Base-by-base conservation (phyloP, 2,113 vertebrate genomes). In the Salminus brasiliensis region DNA sequence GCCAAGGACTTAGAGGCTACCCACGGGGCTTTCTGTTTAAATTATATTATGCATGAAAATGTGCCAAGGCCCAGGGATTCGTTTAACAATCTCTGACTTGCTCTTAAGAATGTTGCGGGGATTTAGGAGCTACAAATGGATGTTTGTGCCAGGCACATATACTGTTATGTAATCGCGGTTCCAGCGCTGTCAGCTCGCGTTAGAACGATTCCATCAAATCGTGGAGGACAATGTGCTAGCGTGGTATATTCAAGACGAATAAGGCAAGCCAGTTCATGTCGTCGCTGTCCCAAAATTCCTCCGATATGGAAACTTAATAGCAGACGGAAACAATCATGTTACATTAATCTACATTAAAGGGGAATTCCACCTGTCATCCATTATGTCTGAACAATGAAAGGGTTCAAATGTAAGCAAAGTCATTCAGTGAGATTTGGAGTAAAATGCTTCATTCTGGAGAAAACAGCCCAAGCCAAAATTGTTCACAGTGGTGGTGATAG, bases 31-130 rank as follows among this genome's bases (percentile, higher is more conserved):
- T 65, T 88, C 80, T 77, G 82, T 79, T 82, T 15, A 88, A 87
- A 89, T 87, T 52, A 89, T 90, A 87, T 90, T 88, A 88, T 85
- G 78, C 85, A 85, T 81, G 87, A 87, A 88, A 90, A 86, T 88
- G 88, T 88, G 88, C 85, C 85, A 85, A 86, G 76, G 83, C 83
- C 85, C 83, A 60, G n/a, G 79, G 85, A 73, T 74, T 84, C 70
- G 59, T 78, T 86, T 84, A 68, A 80, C 70, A 86, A 88, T 91
- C 88, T 85, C 85, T 5, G 82, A 86, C 76, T 27, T 83, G 80
- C 70, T 71, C 76, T 87, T 88, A 84, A 89, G 87, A 88, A 83
- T 88, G 86, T 88, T 89, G 86, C 55, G 86, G 81, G 84, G 86
- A 88, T 91, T 78, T 82, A 82, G 89, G 87, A 89, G 81, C 63